Percentiles rank a stretch among this genome's conserved stretches.
Evolutionary conservation across 2,888 invertebrate genomes (phyloP).

Genomic region (Tinea pellionella): DNA sequence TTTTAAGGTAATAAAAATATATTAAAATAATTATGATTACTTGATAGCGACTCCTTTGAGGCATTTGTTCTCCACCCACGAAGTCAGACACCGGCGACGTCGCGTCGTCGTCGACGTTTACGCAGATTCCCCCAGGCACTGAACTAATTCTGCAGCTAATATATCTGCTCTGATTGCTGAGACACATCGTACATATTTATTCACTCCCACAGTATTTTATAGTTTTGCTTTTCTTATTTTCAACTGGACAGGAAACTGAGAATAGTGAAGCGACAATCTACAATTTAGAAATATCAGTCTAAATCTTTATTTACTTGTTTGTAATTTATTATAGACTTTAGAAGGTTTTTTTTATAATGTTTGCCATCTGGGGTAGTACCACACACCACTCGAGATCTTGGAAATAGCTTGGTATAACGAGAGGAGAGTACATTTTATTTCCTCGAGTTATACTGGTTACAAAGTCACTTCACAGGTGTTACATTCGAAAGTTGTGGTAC

Average conservation of each 20-base stretch:
- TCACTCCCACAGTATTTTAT: slow-evolving; percentile 25
- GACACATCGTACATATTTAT: slow-evolving; percentile 45
- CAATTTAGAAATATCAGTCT: neutral
- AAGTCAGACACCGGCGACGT: neutral
- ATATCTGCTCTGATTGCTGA: slow-evolving; percentile 51
- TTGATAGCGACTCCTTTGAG: neutral
- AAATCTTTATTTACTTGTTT: neutral
- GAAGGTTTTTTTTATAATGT: too few relatives aligned
- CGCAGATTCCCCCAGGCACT: slow-evolving; percentile 27
- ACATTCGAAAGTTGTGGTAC: too few relatives aligned
- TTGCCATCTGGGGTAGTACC: too few relatives aligned
- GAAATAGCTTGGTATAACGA: too few relatives aligned
- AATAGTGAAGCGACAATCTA: slow-evolving; percentile 12
- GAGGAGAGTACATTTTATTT: too few relatives aligned
- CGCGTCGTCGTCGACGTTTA: too few relatives aligned
- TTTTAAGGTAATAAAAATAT: too few relatives aligned
- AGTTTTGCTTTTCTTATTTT: slow-evolving; percentile 5
- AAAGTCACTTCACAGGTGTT: too few relatives aligned
- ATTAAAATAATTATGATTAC: too few relatives aligned
- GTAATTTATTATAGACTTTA: too few relatives aligned
- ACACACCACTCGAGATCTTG: too few relatives aligned
- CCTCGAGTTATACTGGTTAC: too few relatives aligned
- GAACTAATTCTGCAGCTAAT: slow-evolving; percentile 54
- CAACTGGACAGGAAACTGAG: slow-evolving; percentile 11
- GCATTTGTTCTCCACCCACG: slow-evolving; percentile 8